Conservation (phyloP, 2,888 invertebrate genomes). For the Hirtodrosophila alboralis region DNA sequence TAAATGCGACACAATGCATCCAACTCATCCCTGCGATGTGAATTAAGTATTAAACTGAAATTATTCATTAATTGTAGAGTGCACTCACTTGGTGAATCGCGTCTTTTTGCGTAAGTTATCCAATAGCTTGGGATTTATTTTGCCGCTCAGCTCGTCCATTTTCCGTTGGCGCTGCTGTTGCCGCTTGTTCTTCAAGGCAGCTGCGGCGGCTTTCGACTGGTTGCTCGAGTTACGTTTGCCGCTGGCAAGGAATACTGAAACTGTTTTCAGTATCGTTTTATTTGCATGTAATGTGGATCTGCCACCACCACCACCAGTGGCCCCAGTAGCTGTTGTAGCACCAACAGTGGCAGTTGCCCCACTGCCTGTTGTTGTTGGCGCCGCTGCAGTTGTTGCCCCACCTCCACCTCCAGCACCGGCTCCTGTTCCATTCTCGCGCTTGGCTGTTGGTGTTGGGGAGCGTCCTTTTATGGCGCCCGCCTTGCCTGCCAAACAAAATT, state of each 20-base stretch:
- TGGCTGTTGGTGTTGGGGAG: conserved; percentile 72
- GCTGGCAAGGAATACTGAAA: conserved; percentile 89
- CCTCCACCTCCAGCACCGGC: conserved; percentile 7
- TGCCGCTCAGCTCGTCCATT: conserved; percentile 85
- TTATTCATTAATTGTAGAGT: too few relatives aligned
- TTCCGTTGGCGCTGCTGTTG: conserved; percentile 80
- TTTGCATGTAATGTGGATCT: conserved; percentile 83
- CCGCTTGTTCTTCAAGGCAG: conserved; percentile 71
- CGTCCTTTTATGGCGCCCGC: conserved; percentile 65
- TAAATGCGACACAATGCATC: conserved; percentile 91
- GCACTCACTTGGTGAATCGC: conserved; percentile 89
- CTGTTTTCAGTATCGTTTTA: conserved; percentile 89
- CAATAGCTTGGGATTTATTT: conserved; percentile 87
- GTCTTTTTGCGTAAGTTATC: conserved; percentile 89
- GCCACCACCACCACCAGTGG: conserved; percentile 28
- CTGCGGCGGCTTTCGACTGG: conserved; percentile 74
- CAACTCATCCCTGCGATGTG: conserved; percentile 87
- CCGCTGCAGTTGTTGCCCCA: conserved; percentile 35
- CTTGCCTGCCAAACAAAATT: conserved; percentile 61
- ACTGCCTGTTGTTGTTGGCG: conserved; percentile 23
- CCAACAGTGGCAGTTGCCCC: conserved; percentile 12
- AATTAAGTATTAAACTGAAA: too few relatives aligned
- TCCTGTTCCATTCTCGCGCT: conserved; percentile 39
- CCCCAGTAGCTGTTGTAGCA: too few relatives aligned
- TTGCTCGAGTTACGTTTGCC: conserved; percentile 85